These are phyloP conservation scores for Tipula unca DNA, from an alignment of 2,888 invertebrate genomes.

Conservation along the genomic window DNA sequence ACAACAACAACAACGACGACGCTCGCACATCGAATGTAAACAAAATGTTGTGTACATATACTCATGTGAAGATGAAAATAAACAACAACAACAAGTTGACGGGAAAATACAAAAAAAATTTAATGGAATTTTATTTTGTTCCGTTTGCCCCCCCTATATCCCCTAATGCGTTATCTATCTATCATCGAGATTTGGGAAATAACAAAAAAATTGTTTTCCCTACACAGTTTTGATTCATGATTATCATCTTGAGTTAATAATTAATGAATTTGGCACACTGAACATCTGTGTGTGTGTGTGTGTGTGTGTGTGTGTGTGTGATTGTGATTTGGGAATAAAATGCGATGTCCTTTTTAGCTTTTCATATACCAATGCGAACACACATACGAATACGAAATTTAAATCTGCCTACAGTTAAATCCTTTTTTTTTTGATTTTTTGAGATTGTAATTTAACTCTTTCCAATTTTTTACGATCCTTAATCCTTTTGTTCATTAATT, in stretches of 20 bases:
- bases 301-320: background rate
- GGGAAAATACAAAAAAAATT: background rate
- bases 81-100: background rate
- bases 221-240: background rate
- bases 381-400: background rate
- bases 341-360: background rate
- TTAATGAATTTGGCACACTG: background rate
- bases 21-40: background rate
- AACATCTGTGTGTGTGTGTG: background rate
- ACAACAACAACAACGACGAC: background rate
- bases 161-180: too few species aligned
- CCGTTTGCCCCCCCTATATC: background rate
- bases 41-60: background rate
- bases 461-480: background rate
- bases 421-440: background rate
- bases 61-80: background rate
- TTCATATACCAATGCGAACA: background rate
- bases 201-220: too few species aligned
- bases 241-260: background rate
- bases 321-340: background rate
- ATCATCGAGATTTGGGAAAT: too few species aligned
- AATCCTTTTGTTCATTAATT: constrained; percentile 14
- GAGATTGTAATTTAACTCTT: background rate
- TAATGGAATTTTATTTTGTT: background rate
- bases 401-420: background rate